These are phyloP conservation scores for Galbula dea DNA, from an alignment of 2,113 vertebrate genomes.

Conservation along the genomic window DNA sequence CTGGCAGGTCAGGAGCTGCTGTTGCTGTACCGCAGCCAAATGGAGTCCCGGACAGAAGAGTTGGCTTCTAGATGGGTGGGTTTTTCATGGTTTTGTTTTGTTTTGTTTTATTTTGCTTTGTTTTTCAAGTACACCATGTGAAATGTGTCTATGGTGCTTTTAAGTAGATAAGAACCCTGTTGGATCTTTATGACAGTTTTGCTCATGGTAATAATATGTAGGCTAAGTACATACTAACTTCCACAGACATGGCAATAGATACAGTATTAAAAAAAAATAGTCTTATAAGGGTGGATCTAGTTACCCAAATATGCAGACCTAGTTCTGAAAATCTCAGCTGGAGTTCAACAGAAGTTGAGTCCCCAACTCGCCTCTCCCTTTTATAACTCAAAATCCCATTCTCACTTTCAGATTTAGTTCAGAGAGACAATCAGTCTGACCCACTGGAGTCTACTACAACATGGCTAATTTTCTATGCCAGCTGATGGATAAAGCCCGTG, in stretches of 20 bases:
- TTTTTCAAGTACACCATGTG: not conserved
- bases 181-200: not conserved
- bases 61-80: not conserved
- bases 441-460: not conserved
- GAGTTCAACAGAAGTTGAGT: rapidly evolving
- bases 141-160: not conserved
- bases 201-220: not conserved
- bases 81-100: not conserved
- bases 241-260: not conserved
- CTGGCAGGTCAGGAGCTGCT: slow-evolving; percentile 27
- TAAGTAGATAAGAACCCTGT: not conserved
- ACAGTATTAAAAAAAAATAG: not conserved
- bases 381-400: not conserved
- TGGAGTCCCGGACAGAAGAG: not conserved
- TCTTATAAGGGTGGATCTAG: not conserved
- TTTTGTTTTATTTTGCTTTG: not conserved
- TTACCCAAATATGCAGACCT: not conserved
- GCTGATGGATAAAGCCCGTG: rapidly evolving
- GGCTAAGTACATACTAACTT: not conserved
- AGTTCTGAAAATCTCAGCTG: not conserved
- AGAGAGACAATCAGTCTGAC: not conserved
- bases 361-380: not conserved
- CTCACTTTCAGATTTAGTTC: not conserved
- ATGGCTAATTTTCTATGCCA: not conserved
- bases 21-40: not conserved